Evolutionary conservation across 2,113 vertebrate genomes (phyloP), one percentile per base, ranked within the genome.

Genomic region (Cricetomys ansorgei): DNA sequence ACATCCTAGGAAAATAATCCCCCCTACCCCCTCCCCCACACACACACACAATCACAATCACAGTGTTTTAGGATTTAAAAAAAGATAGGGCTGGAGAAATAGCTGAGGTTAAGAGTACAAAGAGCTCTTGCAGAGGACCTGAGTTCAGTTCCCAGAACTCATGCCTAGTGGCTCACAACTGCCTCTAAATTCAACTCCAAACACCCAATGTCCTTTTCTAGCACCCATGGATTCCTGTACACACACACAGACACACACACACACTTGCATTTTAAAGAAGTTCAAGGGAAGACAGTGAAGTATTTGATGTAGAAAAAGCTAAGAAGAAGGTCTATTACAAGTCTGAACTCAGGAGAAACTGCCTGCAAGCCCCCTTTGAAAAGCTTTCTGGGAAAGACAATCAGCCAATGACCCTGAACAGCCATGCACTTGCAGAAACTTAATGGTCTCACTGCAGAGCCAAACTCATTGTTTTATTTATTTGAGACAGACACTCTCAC

Each of bases 251-350:
- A 70, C 7, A 8, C 7, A 8, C 37, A 70, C 40, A 45, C 23
- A 75, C 9, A 72, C n/a, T 40, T 40, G n/a, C 48, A 34, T 37
- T 97, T 96, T 92, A 27, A 89, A 96, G 43, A 89, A 95, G 85
- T 77, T 75, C 55, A 64, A 93, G 62, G 40, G 8, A 96, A 96
- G 40, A 83, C 89, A 72, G 10, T 91, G 9, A 70, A 88, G 75
- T 76, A 90, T 88, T 79, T 23, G 73, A 73, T 57, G 31, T 50
- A 95, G 53, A 55, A 64, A 92, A 83, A 43, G 43, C 31, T 57
- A 92, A 1, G 62, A 17, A 76, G 72, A 25, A 70, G 37, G 37
- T 67, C 55, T 92, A 59, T 67, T 65, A 40, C 6, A 81, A n/a
- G 1, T 72, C 31, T 23, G 34, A 76, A 43, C 16, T 50, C 70